Evolutionary conservation across 2,797 vertebrate genomes (phyloP), one percentile per base, ranked within the genome.

Genomic region (Halcyon smyrnensis): DNA sequence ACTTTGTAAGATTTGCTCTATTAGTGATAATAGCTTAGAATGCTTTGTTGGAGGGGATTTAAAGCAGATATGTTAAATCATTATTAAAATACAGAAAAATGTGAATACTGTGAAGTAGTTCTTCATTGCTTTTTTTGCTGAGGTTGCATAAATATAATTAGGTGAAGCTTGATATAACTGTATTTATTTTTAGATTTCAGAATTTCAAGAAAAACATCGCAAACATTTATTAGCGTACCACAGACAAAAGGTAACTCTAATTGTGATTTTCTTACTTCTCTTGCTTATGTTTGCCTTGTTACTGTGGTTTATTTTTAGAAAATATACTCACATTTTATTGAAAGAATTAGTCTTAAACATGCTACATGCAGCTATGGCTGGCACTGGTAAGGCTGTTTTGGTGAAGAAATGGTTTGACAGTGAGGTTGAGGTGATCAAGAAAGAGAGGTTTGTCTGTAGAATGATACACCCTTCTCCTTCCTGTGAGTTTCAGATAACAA

Each of bases 151-250:
- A 76, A 56, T 32, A 8, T 60, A 46, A 41, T 73, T 50, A 45
- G 11, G 7, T 59, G 36, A 88, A 73, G 11, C 6, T 79, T 69
- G 77, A 28, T 56, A 12, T 36, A 81, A 73, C 19, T 71, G 5
- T 71, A 37, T 74, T 41, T 91, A 48, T 93, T 94, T 93, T 94
- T 94, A 99, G 99, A 96, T 99, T 90, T 84, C 98, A 89, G 98
- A 98, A 91, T 99, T 99, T 95, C 99, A 99, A 97, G 98, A 98
- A 85, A 98, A 98, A 94, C 99, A 99, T 87, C 98, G 98, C 82
- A 98, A 97, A 87, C 98, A 98, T 86, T 97, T 99, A 34, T n/a
- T 98, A 71, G 50, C 96, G 57, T 95, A 99, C 94, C 98, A 98
- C 65, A 98, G 97, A 94, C 96, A 99, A 95, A 98, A 97, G 98